Evolutionary conservation across 2,797 vertebrate species (phyloP).

Genomic region (Furcifer pardalis): DNA sequence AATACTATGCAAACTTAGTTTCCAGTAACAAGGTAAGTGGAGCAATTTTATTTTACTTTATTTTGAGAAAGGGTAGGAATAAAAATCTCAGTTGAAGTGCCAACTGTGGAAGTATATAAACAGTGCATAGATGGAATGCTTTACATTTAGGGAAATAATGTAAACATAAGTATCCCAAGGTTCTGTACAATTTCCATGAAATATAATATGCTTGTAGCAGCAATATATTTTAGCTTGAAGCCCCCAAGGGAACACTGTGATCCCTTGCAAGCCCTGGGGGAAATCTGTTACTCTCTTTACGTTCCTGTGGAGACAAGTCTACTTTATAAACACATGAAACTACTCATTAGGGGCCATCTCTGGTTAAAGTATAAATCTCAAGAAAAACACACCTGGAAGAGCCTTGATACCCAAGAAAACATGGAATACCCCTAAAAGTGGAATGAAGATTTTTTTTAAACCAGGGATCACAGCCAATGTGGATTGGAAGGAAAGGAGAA

Average conservation of each 20-base stretch:
- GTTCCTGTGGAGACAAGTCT: conserved; percentile 26
- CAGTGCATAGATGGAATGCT: neutral
- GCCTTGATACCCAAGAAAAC: neutral
- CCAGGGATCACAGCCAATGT: conserved; percentile 4
- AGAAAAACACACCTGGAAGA: conserved; percentile 12
- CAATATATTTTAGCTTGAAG: neutral
- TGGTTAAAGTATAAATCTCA: conserved; percentile 16
- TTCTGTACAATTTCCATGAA: conserved; percentile 49
- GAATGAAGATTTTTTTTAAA: neutral
- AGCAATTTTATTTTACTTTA: neutral
- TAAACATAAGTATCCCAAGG: neutral
- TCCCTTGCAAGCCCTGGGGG: conserved; percentile 5
- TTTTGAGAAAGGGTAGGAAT: too few species aligned
- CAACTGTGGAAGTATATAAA: conserved; percentile 14
- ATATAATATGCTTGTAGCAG: conserved; percentile 31
- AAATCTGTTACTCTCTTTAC: conserved; percentile 34
- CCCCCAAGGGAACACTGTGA: neutral
- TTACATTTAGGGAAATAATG: conserved; percentile 6
- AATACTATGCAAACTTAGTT: neutral
- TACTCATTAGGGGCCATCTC: conserved; percentile 23
- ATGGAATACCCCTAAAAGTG: neutral
- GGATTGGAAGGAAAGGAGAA: neutral
- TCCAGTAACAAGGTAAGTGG: neutral
- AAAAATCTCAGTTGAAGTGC: neutral
- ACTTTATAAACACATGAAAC: conserved; percentile 33